A percentile compares a stretch with the other conserved stretches of the same genome.
phyloP scores from a whole-genome alignment of 2,113 vertebrate species.

The Coreoperca whiteheadi region DNA sequence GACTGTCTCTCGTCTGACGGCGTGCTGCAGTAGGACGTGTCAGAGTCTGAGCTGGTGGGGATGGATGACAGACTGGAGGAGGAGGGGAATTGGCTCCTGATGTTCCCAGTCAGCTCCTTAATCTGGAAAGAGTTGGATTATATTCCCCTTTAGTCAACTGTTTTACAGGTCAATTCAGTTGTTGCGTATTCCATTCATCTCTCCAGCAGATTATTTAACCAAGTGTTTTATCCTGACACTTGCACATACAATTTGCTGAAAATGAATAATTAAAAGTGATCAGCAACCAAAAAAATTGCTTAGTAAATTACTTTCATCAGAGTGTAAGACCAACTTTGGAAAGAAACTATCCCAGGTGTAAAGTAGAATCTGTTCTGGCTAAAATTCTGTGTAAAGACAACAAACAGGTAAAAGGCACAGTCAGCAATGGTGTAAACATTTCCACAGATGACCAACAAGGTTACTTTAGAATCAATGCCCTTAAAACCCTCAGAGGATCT shows the following conservation, averaged over 20 bases:
- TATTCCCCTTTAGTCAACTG: background rate
- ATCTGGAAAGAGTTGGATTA: slow-evolving; percentile 84
- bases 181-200: background rate
- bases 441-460: background rate
- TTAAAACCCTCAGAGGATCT: background rate
- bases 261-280: no score
- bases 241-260: background rate
- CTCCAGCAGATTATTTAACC: background rate
- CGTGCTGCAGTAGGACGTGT: slow-evolving; percentile 88
- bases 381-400: background rate
- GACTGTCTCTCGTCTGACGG: slow-evolving; percentile 84
- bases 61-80: slow-evolving; percentile 92
- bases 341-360: background rate
- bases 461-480: background rate
- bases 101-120: slow-evolving; percentile 96
- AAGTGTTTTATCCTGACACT: background rate
- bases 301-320: background rate
- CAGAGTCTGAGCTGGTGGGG: slow-evolving; percentile 91
- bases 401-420: background rate
- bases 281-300: no score
- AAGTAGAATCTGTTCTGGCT: background rate
- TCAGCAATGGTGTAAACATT: background rate
- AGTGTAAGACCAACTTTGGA: background rate
- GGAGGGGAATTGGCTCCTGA: slow-evolving; percentile 92
- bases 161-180: background rate